Conservation (phyloP, 2,888 invertebrate species). For the Ormyrus thymus region DNA sequence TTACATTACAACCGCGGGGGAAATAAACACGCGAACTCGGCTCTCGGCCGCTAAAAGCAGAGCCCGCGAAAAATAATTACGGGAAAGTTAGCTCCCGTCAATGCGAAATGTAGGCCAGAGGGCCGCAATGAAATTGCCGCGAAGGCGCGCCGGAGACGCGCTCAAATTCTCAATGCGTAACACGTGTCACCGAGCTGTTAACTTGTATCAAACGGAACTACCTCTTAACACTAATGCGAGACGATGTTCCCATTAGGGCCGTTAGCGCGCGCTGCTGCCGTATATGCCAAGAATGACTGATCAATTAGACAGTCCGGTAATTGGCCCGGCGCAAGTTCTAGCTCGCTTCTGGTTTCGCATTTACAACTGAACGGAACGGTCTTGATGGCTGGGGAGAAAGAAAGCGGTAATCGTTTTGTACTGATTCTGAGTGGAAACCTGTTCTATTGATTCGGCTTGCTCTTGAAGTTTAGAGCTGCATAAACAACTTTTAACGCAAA, state of each 20-base stretch:
- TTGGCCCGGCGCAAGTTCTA: slow-evolving; percentile 50
- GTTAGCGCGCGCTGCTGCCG: slow-evolving; percentile 30
- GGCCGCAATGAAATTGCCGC: not conserved
- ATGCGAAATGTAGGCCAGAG: not conserved
- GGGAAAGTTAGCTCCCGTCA: no score
- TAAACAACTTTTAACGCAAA: no score
- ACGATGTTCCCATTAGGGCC: slow-evolving; percentile 58
- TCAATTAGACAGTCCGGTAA: slow-evolving; percentile 66
- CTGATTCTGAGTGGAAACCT: no score
- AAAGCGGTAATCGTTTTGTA: no score
- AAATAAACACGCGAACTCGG: no score
- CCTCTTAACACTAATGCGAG: slow-evolving; percentile 57
- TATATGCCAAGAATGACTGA: slow-evolving; percentile 61
- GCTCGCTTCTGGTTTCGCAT: not conserved
- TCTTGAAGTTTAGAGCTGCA: no score
- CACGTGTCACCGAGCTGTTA: slow-evolving; percentile 53
- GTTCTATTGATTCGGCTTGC: no score
- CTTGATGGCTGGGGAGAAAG: no score
- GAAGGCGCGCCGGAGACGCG: not conserved
- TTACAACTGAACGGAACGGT: not conserved
- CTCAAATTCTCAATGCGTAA: slow-evolving; percentile 49
- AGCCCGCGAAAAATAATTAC: no score
- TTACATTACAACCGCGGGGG: no score
- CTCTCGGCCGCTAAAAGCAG: no score
- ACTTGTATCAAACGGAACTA: slow-evolving; percentile 56